phyloP scores from a whole-genome alignment of 2,113 vertebrate species.

The Cyprinodon tularosa region DNA sequence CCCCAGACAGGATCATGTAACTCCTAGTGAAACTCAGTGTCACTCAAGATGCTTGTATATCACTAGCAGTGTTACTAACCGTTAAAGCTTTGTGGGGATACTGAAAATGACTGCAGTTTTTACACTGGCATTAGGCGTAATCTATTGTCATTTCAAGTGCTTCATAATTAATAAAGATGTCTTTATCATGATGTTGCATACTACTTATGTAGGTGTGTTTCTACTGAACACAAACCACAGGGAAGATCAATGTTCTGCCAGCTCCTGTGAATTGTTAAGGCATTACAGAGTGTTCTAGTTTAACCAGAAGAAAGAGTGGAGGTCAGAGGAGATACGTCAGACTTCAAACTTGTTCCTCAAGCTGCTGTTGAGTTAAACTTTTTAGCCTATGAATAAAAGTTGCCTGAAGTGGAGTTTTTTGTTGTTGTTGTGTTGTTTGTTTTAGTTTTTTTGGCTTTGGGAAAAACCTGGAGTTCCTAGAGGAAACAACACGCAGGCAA shows the following conservation, averaged over 20 bases:
- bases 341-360: background rate
- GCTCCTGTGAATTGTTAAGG: background rate
- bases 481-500: background rate
- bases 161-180: no score
- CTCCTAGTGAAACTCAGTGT: conserved; percentile 52
- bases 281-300: background rate
- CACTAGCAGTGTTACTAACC: conserved; percentile 1
- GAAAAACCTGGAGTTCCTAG: background rate
- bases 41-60: conserved; percentile 47
- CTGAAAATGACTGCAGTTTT: background rate
- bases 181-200: background rate
- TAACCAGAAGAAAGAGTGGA: background rate
- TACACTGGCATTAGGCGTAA: background rate
- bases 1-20: conserved; percentile 70
- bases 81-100: background rate
- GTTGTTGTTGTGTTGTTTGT: no score
- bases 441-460: background rate
- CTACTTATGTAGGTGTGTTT: rapidly evolving
- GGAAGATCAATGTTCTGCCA: background rate
- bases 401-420: no score
- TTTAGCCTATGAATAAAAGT: background rate
- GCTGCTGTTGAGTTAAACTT: background rate
- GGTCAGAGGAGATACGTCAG: background rate
- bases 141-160: background rate
- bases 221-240: background rate